A percentile compares a stretch with the other conserved stretches of the same genome.
Conservation (phyloP, 1,140 invertebrate genomes). For the Ceratoteleas bidentatus region DNA sequence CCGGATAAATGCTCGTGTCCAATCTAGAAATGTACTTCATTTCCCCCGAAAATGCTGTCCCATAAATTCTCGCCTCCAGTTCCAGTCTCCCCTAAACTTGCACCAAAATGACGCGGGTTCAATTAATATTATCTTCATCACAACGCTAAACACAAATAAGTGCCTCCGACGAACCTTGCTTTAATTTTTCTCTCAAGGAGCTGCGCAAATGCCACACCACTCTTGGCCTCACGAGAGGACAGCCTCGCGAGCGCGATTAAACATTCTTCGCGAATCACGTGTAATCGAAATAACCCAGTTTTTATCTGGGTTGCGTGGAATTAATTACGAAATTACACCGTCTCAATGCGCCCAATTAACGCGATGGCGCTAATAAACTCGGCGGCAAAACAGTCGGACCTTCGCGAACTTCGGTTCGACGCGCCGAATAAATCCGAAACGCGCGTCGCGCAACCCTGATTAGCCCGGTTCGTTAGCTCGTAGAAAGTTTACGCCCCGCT, state of each 20-base stretch:
- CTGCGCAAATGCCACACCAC: slow-evolving; percentile 13
- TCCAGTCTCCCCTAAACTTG: too few species aligned
- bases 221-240: background rate
- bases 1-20: too few species aligned
- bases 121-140: too few species aligned
- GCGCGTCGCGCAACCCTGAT: slow-evolving; percentile 18
- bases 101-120: too few species aligned
- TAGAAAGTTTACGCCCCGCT: background rate
- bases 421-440: slow-evolving; percentile 16
- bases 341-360: slow-evolving; percentile 5
- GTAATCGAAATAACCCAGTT: slow-evolving; percentile 33
- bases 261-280: slow-evolving; percentile 17
- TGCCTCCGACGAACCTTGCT: too few species aligned
- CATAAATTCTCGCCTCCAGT: too few species aligned
- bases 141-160: too few species aligned
- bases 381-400: slow-evolving; percentile 9
- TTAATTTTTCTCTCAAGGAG: too few species aligned
- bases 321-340: slow-evolving; percentile 18
- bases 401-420: slow-evolving; percentile 15
- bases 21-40: too few species aligned
- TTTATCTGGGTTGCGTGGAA: slow-evolving; percentile 18
- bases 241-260: slow-evolving; percentile 5
- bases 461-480: slow-evolving; percentile 17
- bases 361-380: slow-evolving; percentile 9
- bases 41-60: too few species aligned